Base-by-base conservation (phyloP, 2,888 invertebrate species). In the Cheilosia pagana region DNA sequence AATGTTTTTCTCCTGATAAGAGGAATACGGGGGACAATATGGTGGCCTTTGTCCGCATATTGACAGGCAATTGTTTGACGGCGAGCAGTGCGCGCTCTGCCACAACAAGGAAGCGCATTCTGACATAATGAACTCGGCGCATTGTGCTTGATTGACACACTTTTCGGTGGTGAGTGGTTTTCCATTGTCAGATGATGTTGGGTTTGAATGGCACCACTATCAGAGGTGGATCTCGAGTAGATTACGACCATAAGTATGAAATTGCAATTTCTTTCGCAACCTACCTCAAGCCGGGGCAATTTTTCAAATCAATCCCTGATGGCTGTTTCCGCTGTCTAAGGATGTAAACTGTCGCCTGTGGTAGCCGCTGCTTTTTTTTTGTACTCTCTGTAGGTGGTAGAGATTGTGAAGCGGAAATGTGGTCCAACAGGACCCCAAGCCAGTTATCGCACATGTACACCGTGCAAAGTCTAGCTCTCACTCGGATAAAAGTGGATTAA, bases 341-440 rank as follows among this genome's bases (percentile, higher is more conserved):
- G 65, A 55, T 65, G 45, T 25, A 23, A 25, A n/a, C 14, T 52
- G 31, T 1, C 28, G 63, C 63, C 25, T 28, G 35, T 19, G n/a
- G 59, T 57, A 45, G 23, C 43, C 5, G 19, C n/a, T n/a, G n/a
- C n/a, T 62, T 39, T n/a, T 8, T 16, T 60, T 45, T 19, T 14
- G 5, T n/a, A 21, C 31, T 12, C 25, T 53, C 39, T 10, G 5
- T 48, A 59, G 60, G 70, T 74, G 78, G 72, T 62, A 78, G 67
- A 78, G 62, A 31, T 48, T 71, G 39, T 67, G 71, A 82, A 78
- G 72, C 67, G 78, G 60, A 78, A 68, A 82, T 82, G 81, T 85
- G 65, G 83, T 81, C 55, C 75, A 85, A 75, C 83, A 85, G 83
- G 83, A 85, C 81, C 31, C 55, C 59, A 67, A 81, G 83, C 81